Conservation (phyloP, 1,140 invertebrate genomes). For the Apolygus lucorum region DNA sequence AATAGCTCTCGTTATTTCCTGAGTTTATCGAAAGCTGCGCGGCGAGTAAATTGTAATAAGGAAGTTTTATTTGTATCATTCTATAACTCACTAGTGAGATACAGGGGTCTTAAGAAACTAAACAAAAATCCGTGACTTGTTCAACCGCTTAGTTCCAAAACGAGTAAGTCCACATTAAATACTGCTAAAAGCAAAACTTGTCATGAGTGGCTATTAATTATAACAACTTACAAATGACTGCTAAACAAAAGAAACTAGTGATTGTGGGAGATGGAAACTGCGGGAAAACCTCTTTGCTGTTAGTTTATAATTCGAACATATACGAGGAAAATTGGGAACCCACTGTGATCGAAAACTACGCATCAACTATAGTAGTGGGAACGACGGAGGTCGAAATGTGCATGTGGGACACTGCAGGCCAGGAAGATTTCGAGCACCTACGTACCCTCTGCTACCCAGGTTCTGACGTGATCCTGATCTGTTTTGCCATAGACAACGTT, state of each 20-base stretch:
- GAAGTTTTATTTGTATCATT: too few species aligned
- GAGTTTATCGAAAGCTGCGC: too few species aligned
- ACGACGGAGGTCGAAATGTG: slow-evolving; percentile 38
- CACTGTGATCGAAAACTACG: not conserved
- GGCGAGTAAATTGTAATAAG: too few species aligned
- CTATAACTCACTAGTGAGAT: too few species aligned
- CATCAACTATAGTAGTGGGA: not conserved
- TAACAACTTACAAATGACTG: too few species aligned
- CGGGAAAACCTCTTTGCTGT: not conserved
- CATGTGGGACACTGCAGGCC: slow-evolving; percentile 86
- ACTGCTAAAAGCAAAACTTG: too few species aligned
- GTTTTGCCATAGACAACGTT: slow-evolving; percentile 96
- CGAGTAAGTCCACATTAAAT: too few species aligned
- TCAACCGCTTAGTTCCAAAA: too few species aligned
- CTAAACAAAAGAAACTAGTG: not conserved
- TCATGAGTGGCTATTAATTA: too few species aligned
- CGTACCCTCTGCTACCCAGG: slow-evolving; percentile 86
- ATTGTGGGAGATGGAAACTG: slow-evolving; percentile 5
- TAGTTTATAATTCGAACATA: not conserved
- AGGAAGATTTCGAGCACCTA: slow-evolving; percentile 92
- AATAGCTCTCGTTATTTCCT: too few species aligned
- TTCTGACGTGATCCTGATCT: slow-evolving; percentile 96
- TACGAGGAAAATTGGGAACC: not conserved
- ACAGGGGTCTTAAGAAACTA: too few species aligned
- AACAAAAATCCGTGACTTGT: too few species aligned